Conservation (phyloP, 2,888 invertebrate species). For the Eucera pruinosa region DNA sequence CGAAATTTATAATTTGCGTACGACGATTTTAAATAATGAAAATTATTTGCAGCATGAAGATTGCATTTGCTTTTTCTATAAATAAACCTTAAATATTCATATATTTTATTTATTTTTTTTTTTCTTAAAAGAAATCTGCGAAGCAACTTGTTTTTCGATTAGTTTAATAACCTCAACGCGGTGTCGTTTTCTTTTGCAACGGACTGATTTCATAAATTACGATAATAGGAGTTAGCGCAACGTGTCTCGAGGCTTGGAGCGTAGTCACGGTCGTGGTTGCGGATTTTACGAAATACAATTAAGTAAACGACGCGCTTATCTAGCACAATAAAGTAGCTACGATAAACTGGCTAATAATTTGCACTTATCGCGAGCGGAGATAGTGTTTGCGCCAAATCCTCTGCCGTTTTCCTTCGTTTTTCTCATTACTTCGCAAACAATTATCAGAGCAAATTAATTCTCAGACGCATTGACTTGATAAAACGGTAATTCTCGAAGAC, state of each 20-base stretch:
- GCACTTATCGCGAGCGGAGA: conserved; percentile 47
- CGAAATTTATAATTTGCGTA: too few relatives aligned
- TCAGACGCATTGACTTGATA: neutral
- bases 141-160: too few relatives aligned
- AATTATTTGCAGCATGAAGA: too few relatives aligned
- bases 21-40: too few relatives aligned
- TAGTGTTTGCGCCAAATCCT: conserved; percentile 30
- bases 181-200: neutral
- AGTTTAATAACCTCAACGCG: too few relatives aligned
- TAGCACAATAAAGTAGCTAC: conserved; percentile 49
- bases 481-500: conserved; percentile 14
- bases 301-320: conserved; percentile 54
- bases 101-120: neutral
- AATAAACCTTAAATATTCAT: too few relatives aligned
- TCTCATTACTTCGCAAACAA: conserved; percentile 25
- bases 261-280: conserved; percentile 25
- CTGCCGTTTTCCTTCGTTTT: conserved; percentile 25
- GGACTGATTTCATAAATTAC: conserved; percentile 50
- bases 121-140: too few relatives aligned
- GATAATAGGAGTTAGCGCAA: conserved; percentile 31
- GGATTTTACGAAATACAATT: conserved; percentile 54
- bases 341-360: conserved; percentile 51
- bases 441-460: conserved; percentile 6
- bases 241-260: conserved; percentile 7
- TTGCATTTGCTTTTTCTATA: too few relatives aligned